Evolutionary conservation across 1,140 invertebrate genomes (phyloP), one percentile per base, ranked within the genome.

Genomic region (Oedothorax gibbosus): DNA sequence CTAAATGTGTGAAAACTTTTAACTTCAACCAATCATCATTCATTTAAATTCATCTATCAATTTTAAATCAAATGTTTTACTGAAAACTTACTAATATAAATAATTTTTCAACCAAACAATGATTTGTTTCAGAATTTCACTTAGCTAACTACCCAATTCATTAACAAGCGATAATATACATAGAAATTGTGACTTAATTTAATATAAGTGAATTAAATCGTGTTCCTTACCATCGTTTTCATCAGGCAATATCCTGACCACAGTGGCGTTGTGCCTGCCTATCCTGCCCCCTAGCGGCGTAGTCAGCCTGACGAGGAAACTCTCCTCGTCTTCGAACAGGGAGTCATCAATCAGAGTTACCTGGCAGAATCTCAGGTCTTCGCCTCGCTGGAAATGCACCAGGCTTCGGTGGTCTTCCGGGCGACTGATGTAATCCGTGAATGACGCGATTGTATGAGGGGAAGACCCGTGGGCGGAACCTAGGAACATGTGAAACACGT

Each of bases 321-420:
- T 85, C 86, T 91, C 91, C 78, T 90, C 89, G 10, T 88, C 87
- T 87, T 91, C 91, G 83, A 87, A 90, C 11, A 90, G 87, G 18
- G 90, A 88, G 80, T 91, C 91, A 83, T 91, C 90, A 80, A 91
- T 90, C 71, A 91, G 88, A 20, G 87, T 89, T 5, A 91, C 87
- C 12, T 76, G 87, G 81, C 91, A 91, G 73, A 88, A 88, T 21
- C 89, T 88, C 54, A 88, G 85, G 51, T 88, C 86, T 71, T 90
- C 88, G 10, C 88, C 88, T 64, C 88, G 87, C 65, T 88, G 89
- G 87, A 91, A 91, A n/a, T 88, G 87, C 60, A 91, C 76, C 10
- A 89, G 86, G 85, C 88, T 90, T 56, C 80, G 88, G 80, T 90
- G 88, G 71, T 90, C 88, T 50, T 86, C 82, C 0, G 89, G 87